Base-by-base conservation (phyloP, 2,797 vertebrate genomes). In the Muraenolepis orangiensis region DNA sequence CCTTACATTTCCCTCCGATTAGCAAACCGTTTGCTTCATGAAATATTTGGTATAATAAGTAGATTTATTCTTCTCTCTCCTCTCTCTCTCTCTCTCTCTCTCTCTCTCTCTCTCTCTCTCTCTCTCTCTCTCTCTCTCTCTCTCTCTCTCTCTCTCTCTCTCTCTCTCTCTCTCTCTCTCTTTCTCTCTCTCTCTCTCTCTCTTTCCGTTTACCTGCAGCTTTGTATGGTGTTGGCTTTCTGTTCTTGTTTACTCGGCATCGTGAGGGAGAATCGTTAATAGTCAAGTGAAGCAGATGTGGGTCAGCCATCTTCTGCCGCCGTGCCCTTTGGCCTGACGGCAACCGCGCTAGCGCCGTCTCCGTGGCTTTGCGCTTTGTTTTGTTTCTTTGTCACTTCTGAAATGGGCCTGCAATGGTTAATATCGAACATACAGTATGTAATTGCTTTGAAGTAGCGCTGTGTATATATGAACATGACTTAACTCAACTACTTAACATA, bases 1-100 rank as follows among this genome's bases (percentile, higher is more conserved):
- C 77, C 80, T 38, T 74, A 70, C 79, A 80, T 71, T 66, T 64
- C 75, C 32, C 36, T 64, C 71, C 46, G 75, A 86, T 84, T 81
- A 78, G 73, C 82, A 79, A 74, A 57, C 20, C 28, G 32, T 81
- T 80, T 0, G 23, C 73, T 79, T 84, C 82, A 78, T 79, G 66
- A 85, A 81, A 78, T 74, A n/a, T 79, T 83, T 79, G n/a, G n/a
- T 80, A 64, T 34, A 76, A 80, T 81, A n/a, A 77, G 87, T 78
- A 76, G 72, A 18, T 66, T 73, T 76, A 7, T 66, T 4, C 31
- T 12, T 31, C 6, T 71, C 23, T 82, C 66, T 72, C 38, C 23
- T 82, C 66, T 72, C 38, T 46, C 16, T 42, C 42, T 46, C 16
- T 46, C 42, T 46, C 16, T 46, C 42, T 20, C 16, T 46, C 42